Percentiles rank a stretch among this genome's conserved stretches.
phyloP scores from a whole-genome alignment of 2,113 vertebrate genomes.

The Cygnus buccinator region DNA sequence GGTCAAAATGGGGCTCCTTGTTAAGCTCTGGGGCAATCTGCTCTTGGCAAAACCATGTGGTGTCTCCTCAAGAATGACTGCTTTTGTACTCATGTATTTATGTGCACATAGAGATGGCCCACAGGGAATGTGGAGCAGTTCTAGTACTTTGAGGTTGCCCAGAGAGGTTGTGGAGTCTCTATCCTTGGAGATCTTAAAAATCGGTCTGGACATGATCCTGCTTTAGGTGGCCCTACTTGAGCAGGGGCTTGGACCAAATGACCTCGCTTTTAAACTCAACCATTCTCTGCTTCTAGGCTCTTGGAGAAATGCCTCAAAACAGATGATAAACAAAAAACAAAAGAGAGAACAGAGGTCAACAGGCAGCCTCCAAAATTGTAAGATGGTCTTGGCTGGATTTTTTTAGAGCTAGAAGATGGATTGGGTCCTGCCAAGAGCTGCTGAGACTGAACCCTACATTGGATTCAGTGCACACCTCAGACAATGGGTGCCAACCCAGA shows the following conservation, averaged over 20 bases:
- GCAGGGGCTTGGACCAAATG: neutral
- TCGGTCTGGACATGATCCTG: neutral
- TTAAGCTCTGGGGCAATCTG: neutral
- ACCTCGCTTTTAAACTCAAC: neutral
- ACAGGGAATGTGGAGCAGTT: accelerated
- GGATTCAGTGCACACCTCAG: neutral
- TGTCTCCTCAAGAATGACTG: neutral
- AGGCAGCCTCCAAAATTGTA: neutral
- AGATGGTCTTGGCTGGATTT: neutral
- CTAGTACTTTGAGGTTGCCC: neutral
- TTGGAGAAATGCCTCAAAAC: neutral
- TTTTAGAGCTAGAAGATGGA: neutral
- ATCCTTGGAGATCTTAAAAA: neutral
- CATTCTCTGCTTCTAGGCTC: neutral
- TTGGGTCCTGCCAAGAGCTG: neutral
- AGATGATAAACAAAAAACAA: neutral
- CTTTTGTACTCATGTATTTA: neutral
- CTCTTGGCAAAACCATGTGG: neutral
- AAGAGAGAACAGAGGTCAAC: neutral
- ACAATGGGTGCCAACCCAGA: neutral
- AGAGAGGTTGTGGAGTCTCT: neutral
- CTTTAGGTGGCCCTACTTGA: neutral
- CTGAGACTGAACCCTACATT: neutral
- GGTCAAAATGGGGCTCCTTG: neutral
- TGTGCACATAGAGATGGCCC: neutral